These are phyloP conservation scores for Mustela lutreola DNA, from an alignment of 2,113 vertebrate genomes.

Conservation along the genomic window DNA sequence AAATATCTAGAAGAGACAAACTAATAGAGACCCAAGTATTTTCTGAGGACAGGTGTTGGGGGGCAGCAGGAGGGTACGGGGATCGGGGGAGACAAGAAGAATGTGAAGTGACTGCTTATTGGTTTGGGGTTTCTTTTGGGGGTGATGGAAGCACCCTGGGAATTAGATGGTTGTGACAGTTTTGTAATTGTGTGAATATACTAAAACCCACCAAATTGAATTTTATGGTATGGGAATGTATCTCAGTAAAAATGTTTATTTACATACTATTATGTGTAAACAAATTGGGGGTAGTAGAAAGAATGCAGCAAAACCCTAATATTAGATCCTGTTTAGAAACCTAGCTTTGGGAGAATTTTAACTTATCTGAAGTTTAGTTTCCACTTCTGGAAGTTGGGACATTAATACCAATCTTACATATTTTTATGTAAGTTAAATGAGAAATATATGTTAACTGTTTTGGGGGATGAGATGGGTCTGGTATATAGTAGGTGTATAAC, in stretches of 20 bases:
- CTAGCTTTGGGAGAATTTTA: slow-evolving; percentile 7
- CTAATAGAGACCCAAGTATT: background rate
- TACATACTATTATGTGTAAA: background rate
- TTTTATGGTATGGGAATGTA: background rate
- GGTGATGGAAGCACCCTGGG: background rate
- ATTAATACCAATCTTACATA: background rate
- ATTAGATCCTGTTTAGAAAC: background rate
- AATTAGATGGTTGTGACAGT: background rate
- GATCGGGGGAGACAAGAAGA: background rate
- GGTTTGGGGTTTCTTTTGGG: background rate
- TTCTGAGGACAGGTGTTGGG: background rate
- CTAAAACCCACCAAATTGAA: background rate
- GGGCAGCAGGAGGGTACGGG: background rate
- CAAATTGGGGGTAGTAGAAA: background rate
- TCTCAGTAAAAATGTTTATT: background rate
- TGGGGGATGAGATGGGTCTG: background rate
- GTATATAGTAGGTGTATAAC: background rate
- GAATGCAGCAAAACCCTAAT: background rate
- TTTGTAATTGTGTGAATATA: background rate
- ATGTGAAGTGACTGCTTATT: background rate
- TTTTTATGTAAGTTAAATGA: background rate
- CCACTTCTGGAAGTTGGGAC: background rate
- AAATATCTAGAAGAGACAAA: background rate
- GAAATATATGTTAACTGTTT: background rate
- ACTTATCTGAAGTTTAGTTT: background rate